These are phyloP conservation scores for Urophycis tenuis DNA, from an alignment of 2,797 vertebrate genomes.

Conservation along the genomic window DNA sequence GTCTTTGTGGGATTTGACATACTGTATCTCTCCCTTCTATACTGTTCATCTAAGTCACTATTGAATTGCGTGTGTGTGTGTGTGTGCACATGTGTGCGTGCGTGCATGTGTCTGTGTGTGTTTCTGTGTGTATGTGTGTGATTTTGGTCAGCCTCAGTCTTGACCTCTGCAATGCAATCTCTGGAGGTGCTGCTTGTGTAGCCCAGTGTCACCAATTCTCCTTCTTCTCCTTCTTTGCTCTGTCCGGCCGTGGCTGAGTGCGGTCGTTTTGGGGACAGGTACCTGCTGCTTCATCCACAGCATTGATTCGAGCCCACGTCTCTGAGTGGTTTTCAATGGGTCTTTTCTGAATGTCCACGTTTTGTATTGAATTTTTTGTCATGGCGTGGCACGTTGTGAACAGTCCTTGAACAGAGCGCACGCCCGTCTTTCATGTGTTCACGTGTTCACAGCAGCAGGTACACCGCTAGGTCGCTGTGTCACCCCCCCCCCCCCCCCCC, in stretches of 20 bases:
- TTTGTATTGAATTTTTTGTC: too few species aligned
- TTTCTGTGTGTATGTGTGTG: background rate
- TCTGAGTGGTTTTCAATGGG: background rate
- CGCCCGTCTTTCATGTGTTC: too few species aligned
- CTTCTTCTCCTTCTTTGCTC: background rate
- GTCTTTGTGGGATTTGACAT: too few species aligned
- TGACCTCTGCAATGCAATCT: background rate
- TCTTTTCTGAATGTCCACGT: too few species aligned
- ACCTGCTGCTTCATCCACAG: background rate
- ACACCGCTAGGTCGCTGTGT: too few species aligned
- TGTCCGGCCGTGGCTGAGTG: background rate
- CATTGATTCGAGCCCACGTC: background rate
- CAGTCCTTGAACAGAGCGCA: too few species aligned
- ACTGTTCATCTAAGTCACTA: too few species aligned
- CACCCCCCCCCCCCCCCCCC: too few species aligned
- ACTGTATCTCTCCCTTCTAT: too few species aligned
- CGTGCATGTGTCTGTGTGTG: too few species aligned
- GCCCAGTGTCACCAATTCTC: background rate
- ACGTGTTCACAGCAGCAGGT: too few species aligned
- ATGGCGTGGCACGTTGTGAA: too few species aligned
- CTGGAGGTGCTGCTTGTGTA: background rate
- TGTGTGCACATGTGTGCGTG: background rate
- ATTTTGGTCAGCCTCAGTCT: background rate
- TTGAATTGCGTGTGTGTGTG: background rate
- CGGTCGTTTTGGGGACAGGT: background rate